These are phyloP conservation scores for Psilopsiagon aurifrons DNA, from an alignment of 2,113 vertebrate genomes.

Conservation along the genomic window DNA sequence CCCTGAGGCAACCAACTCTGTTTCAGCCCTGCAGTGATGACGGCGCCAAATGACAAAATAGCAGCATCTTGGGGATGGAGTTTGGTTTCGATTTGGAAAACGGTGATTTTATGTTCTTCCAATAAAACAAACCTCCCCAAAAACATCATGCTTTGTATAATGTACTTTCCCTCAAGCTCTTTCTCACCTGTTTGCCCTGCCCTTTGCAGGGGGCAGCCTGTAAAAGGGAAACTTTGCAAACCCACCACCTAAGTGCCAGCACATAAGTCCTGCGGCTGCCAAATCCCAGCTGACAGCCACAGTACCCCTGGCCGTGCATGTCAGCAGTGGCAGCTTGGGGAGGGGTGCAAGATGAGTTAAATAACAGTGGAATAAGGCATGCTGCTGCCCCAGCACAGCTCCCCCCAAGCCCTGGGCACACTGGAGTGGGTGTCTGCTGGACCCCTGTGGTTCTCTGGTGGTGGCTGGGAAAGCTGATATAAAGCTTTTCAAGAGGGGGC, in stretches of 20 bases:
- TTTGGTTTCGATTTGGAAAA: not conserved
- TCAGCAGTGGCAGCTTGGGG: not conserved
- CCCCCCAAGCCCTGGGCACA: not conserved
- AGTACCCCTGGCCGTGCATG: not conserved
- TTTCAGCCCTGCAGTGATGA: accelerated
- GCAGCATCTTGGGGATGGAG: accelerated
- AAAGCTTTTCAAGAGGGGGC: not conserved
- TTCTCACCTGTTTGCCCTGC: not conserved
- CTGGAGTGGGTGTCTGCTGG: not conserved
- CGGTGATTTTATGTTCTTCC: not conserved
- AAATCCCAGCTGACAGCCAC: not conserved
- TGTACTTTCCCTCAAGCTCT: not conserved
- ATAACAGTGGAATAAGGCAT: not conserved
- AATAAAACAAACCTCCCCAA: not conserved
- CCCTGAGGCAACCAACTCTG: accelerated
- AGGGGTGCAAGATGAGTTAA: not conserved
- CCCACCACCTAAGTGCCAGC: not conserved
- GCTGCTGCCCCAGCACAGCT: constrained; percentile 24
- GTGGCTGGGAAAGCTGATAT: not conserved
- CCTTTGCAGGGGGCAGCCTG: not conserved
- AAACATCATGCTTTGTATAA: not conserved
- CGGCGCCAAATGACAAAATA: not conserved
- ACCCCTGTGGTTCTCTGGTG: not conserved
- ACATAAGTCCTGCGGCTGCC: not conserved
- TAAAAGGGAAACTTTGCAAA: not conserved